Conservation (phyloP, 1,140 invertebrate genomes). For the Hycleus phaleratus region DNA sequence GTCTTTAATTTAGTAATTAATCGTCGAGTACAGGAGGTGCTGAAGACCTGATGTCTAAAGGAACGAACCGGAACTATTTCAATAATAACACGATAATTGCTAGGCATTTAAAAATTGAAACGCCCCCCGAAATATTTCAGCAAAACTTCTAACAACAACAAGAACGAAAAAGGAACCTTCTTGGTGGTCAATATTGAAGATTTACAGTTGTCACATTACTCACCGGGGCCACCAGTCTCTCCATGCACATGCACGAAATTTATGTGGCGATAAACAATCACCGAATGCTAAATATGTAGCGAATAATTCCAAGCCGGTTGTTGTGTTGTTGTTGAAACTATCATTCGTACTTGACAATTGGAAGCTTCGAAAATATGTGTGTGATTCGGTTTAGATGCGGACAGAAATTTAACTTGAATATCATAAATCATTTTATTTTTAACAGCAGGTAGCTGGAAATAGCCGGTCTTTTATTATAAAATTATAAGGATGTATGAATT, state of each 20-base stretch:
- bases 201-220: slow-evolving; percentile 24
- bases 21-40: slow-evolving; percentile 10
- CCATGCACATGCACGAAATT: slow-evolving; percentile 1
- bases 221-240: slow-evolving; percentile 8
- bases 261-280: slow-evolving; percentile 19
- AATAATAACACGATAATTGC: neutral
- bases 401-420: no score
- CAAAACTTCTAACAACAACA: no score
- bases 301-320: slow-evolving; percentile 2
- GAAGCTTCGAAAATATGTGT: no score
- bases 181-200: slow-evolving; percentile 20
- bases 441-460: no score
- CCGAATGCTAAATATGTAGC: slow-evolving; percentile 20
- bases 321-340: slow-evolving; percentile 1
- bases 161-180: neutral
- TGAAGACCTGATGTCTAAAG: slow-evolving; percentile 9
- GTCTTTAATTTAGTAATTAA: slow-evolving; percentile 27
- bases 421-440: no score
- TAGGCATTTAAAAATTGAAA: no score
- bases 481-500: no score
- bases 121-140: no score
- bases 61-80: neutral
- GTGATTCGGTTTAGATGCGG: no score
- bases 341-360: neutral
- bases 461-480: no score